Base-by-base conservation (phyloP, 53 echinoderm and acorn worm species). In the Pentamera pediparva region DNA sequence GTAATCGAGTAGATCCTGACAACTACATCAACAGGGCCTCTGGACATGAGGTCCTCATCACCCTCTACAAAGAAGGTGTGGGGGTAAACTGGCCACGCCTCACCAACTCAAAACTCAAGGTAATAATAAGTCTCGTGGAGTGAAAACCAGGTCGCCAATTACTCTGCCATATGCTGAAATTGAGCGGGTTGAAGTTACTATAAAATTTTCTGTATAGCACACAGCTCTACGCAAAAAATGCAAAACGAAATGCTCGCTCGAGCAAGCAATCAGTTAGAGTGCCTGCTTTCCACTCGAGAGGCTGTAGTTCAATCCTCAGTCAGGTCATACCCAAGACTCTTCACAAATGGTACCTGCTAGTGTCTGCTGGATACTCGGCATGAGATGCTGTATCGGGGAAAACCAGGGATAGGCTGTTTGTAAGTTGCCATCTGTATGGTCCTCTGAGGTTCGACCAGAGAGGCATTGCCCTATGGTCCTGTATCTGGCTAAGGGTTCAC, bases 41-140 rank as follows among this genome's bases (percentile, higher is more conserved):
- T 3, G 89, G 93, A 20, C 62, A 82, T 34, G 93, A 93, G 62
- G 87, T 93, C 17, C 70, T 93, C 18, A 87, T 93, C 62, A 93
- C 86, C 0, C 82, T 93, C 56, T 89, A 81, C 63, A 93, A 93
- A 69, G 82, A 87, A 59, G 83, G 83, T 21, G 76, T 81, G 13
- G 83, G 83, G 18, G 54, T 84, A 35, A 86, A 83, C 35, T 93
- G 93, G 93, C 81, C 89, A 4, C 74, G 93, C 33, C 87, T 93
- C 24, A 77, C 78, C 10, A 80, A 73, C 24, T 81, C 40, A 37
- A 93, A 89, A 63, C 29, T 35, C 37, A 90, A 90, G 90, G 90
- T 90, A 56, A 33, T 11, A 54, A 18, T 17, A 7, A 4, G 4
- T 24, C 9, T 26, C 18, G 18, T 33, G 35, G 67, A 8, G 9